A percentile compares a stretch with the other conserved stretches of the same genome.
phyloP scores from a whole-genome alignment of 2,113 vertebrate genomes.

The Formicarius rufipectus region DNA sequence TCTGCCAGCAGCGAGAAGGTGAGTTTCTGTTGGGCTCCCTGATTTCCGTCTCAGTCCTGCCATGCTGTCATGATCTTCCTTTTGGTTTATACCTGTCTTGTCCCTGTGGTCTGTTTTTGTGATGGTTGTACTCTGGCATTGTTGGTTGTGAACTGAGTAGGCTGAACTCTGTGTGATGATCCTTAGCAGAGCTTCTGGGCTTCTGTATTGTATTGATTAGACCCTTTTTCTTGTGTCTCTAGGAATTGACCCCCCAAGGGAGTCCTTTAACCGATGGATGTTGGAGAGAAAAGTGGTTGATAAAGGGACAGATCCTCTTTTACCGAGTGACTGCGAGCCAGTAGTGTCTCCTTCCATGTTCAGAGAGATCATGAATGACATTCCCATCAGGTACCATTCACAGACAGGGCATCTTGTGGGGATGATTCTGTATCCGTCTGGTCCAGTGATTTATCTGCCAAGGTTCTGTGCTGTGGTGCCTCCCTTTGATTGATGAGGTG shows the following conservation, averaged over 20 bases:
- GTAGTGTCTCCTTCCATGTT: slow-evolving; percentile 97
- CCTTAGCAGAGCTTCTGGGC: neutral
- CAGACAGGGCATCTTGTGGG: neutral
- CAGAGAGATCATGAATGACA: slow-evolving; percentile 98
- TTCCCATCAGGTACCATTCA: slow-evolving; percentile 89
- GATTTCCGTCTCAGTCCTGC: neutral
- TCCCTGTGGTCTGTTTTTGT: neutral
- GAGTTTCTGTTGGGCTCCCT: neutral
- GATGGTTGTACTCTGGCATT: neutral
- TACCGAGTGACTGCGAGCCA: slow-evolving; percentile 94
- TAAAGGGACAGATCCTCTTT: slow-evolving; percentile 90
- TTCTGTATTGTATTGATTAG: neutral
- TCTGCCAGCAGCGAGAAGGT: slow-evolving; percentile 94
- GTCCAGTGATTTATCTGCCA: neutral
- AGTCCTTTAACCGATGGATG: slow-evolving; percentile 98
- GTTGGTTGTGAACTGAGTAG: neutral
- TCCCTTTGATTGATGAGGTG: neutral
- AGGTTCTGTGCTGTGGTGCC: neutral
- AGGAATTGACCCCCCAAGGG: slow-evolving; percentile 95
- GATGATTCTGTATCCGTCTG: neutral
- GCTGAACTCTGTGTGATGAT: neutral
- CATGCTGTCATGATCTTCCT: neutral
- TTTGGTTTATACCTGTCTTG: neutral
- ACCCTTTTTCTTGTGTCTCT: neutral
- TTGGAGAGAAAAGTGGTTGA: slow-evolving; percentile 95